A percentile compares a stretch with the other conserved stretches of the same genome.
phyloP scores from a whole-genome alignment of 2,113 vertebrate species.

The Ameiurus melas region DNA sequence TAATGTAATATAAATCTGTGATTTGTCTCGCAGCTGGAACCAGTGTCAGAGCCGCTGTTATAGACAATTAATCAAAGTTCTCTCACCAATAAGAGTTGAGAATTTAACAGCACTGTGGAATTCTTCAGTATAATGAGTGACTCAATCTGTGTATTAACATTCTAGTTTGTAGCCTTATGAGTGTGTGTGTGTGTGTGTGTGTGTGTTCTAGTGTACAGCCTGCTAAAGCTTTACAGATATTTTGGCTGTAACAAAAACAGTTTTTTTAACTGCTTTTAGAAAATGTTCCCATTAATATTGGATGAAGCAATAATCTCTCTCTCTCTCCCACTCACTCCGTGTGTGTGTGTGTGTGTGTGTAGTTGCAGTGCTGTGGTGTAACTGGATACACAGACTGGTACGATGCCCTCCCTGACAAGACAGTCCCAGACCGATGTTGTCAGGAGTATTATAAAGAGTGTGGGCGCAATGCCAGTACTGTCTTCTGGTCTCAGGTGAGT shows the following conservation, averaged over 20 bases:
- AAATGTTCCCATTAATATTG: constrained; percentile 22
- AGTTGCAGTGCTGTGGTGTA: constrained; percentile 97
- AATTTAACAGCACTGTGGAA: background rate
- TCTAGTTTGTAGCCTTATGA: background rate
- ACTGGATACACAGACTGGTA: constrained; percentile 86
- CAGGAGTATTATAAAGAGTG: constrained; percentile 84
- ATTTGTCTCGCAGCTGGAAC: background rate
- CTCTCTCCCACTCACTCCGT: background rate
- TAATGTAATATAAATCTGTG: background rate
- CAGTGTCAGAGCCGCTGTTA: background rate
- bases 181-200: background rate
- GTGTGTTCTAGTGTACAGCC: background rate
- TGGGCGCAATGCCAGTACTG: constrained; percentile 82
- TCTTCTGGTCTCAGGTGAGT: constrained; percentile 84
- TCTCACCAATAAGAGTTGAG: background rate
- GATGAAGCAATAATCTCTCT: constrained; percentile 17
- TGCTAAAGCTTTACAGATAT: background rate
- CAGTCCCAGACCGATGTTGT: constrained; percentile 92
- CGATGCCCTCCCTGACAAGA: constrained; percentile 80
- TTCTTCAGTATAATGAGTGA: no score
- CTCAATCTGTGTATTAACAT: background rate
- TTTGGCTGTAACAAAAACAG: background rate
- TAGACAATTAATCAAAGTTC: background rate
- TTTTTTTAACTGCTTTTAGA: background rate
- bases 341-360: background rate